These are phyloP conservation scores for Amia ocellicauda DNA, from an alignment of 2,113 vertebrate species.

Conservation along the genomic window DNA sequence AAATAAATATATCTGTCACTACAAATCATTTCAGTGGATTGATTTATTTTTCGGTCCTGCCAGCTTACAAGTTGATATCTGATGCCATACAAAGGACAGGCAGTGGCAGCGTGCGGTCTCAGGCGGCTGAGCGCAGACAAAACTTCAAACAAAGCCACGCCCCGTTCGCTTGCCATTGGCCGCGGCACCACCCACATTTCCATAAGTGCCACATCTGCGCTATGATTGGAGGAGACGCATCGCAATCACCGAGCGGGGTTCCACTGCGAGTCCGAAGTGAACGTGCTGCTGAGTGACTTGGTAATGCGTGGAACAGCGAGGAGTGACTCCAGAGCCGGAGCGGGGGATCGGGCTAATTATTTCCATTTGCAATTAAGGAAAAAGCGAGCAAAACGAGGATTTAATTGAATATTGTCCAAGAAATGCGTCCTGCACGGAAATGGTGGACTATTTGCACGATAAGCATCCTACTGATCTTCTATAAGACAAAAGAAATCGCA, in stretches of 20 bases:
- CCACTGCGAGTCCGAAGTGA: slow-evolving; percentile 22
- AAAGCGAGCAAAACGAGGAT: slow-evolving; percentile 2
- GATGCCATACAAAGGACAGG: no score
- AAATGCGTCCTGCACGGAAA: slow-evolving; percentile 79
- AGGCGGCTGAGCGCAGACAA: slow-evolving; percentile 22
- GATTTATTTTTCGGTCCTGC: no score
- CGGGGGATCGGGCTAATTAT: slow-evolving; percentile 17
- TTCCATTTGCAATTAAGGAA: slow-evolving; percentile 9
- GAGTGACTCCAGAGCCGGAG: slow-evolving; percentile 16
- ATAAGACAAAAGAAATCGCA: slow-evolving; percentile 80
- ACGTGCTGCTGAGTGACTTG: slow-evolving; percentile 34
- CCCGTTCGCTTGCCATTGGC: slow-evolving; percentile 17
- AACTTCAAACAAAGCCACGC: slow-evolving; percentile 33
- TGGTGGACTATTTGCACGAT: slow-evolving; percentile 80
- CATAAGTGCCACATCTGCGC: not conserved
- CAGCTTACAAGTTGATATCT: no score
- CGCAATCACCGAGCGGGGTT: slow-evolving; percentile 31
- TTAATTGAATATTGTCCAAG: slow-evolving; percentile 37
- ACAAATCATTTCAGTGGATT: no score
- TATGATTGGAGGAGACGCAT: slow-evolving; percentile 25
- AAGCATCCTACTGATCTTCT: slow-evolving; percentile 82
- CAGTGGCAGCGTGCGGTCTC: slow-evolving; percentile 12
- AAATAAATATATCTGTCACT: no score
- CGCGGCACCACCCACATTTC: slow-evolving; percentile 4
- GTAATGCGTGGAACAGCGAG: slow-evolving; percentile 28